phyloP scores from a whole-genome alignment of 2,113 vertebrate genomes.

The Echinops telfairi region DNA sequence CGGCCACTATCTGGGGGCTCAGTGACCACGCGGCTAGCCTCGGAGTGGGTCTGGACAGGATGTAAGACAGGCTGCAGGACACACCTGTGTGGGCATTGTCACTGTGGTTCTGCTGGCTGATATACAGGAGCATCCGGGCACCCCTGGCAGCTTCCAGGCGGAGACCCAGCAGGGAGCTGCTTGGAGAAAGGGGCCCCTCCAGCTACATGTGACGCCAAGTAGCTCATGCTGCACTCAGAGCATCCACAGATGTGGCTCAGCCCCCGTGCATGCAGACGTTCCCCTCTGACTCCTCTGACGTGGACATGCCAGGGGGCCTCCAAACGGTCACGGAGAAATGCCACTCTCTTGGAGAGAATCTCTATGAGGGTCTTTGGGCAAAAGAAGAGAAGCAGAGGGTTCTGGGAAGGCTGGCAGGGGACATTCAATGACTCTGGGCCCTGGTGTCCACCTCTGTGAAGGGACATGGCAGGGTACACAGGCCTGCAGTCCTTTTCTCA shows the following conservation, averaged over 20 bases:
- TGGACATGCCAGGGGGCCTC: not conserved
- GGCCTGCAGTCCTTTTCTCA: not conserved
- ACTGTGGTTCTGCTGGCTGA: not conserved
- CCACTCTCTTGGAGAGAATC: not conserved
- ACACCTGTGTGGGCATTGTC: not conserved
- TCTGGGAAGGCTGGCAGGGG: not conserved
- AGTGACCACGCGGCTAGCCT: not conserved
- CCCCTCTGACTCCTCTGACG: not conserved
- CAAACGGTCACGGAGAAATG: too few relatives aligned
- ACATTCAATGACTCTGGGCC: not conserved
- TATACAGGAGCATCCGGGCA: not conserved
- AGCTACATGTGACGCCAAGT: not conserved
- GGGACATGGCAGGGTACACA: too few relatives aligned
- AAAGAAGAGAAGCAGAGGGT: not conserved
- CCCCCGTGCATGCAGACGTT: not conserved
- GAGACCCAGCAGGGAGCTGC: not conserved
- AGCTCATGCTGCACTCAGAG: not conserved
- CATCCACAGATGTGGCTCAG: rapidly evolving
- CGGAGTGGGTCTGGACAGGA: not conserved
- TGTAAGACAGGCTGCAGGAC: too few relatives aligned
- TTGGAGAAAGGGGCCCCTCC: not conserved
- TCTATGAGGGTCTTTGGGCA: not conserved
- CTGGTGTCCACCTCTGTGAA: not conserved
- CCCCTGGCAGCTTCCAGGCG: not conserved
- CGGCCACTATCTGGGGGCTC: not conserved